Conservation (phyloP, 2,113 vertebrate genomes). For the Cercocebus atys region DNA sequence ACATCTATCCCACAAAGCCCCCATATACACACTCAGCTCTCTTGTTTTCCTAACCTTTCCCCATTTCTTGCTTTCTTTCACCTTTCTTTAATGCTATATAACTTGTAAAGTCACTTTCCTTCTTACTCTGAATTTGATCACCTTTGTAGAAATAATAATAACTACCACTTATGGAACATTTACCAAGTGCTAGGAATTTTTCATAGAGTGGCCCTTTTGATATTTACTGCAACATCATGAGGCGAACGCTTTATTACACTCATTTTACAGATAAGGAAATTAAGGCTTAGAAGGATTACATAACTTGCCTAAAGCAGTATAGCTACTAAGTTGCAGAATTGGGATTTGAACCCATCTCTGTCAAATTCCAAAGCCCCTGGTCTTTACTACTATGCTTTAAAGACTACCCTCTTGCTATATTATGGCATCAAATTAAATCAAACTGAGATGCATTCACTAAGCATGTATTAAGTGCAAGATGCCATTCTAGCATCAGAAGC, state of each 20-base stretch:
- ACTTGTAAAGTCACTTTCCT: background rate
- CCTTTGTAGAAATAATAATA: background rate
- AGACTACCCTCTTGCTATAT: background rate
- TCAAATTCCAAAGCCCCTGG: background rate
- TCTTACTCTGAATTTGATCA: background rate
- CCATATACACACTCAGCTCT: background rate
- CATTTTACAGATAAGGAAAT: background rate
- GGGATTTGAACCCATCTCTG: background rate
- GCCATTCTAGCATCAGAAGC: background rate
- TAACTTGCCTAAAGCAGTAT: background rate
- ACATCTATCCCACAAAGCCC: accelerated
- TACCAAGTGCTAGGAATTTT: background rate
- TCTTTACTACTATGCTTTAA: background rate
- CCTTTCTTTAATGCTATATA: background rate
- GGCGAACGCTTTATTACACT: background rate
- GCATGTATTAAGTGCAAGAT: background rate
- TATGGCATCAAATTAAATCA: background rate
- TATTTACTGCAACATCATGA: background rate
- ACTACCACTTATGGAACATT: background rate
- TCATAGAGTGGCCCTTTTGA: background rate
- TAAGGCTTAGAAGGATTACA: background rate
- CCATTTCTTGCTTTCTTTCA: background rate
- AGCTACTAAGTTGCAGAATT: background rate
- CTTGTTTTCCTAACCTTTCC: background rate
- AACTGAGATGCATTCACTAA: background rate